Evolutionary conservation across 2,113 vertebrate genomes (phyloP).

Genomic region (Candoia aspera): DNA sequence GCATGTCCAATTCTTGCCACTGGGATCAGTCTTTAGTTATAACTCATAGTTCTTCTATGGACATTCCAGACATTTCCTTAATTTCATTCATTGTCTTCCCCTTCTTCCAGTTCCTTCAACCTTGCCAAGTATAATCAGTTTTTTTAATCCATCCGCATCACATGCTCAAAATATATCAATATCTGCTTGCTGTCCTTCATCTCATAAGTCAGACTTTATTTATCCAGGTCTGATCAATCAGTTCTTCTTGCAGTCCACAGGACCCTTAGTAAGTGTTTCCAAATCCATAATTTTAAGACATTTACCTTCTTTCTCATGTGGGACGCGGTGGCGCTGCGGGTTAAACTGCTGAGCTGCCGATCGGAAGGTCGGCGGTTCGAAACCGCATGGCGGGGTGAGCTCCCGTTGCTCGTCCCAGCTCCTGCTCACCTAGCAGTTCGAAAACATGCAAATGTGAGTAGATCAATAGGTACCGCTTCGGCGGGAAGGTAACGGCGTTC

Average conservation of each 20-base stretch:
- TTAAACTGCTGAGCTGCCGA: too few relatives aligned
- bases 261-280: not conserved
- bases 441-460: too few relatives aligned
- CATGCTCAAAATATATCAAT: not conserved
- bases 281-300: not conserved
- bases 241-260: not conserved
- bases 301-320: too few relatives aligned
- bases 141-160: not conserved
- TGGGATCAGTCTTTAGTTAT: not conserved
- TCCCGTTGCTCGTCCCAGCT: too few relatives aligned
- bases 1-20: not conserved
- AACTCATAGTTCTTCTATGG: not conserved
- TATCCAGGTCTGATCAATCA: not conserved
- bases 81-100: not conserved
- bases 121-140: not conserved
- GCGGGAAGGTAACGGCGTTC: too few relatives aligned
- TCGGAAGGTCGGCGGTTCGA: too few relatives aligned
- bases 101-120: not conserved
- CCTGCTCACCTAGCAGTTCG: too few relatives aligned
- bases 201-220: not conserved
- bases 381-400: too few relatives aligned
- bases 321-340: too few relatives aligned
- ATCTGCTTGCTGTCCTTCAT: not conserved
- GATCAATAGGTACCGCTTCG: too few relatives aligned
- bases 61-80: not conserved